A percentile compares a stretch with the other conserved stretches of the same genome.
Evolutionary conservation across 2,888 invertebrate genomes (phyloP).

Genomic region (Drosophila maculinotata): DNA sequence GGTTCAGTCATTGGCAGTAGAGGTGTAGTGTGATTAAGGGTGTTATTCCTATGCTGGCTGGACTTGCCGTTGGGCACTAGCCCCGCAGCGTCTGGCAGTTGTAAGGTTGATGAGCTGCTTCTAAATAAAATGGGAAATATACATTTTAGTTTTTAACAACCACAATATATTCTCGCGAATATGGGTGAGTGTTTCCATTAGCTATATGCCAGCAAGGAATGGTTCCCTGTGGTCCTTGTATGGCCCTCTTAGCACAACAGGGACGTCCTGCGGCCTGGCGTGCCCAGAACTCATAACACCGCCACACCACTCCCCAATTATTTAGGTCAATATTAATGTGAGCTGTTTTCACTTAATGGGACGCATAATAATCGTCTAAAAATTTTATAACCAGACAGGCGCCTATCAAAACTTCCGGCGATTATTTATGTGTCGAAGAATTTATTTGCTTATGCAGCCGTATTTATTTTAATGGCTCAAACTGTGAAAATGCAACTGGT

Average conservation of each 20-base stretch:
- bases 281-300: slow-evolving; percentile 10
- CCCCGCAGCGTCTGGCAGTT: slow-evolving; percentile 57
- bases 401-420: neutral
- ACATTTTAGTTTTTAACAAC: slow-evolving; percentile 4
- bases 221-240: slow-evolving; percentile 21
- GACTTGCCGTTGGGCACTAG: slow-evolving; percentile 57
- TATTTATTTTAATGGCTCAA: neutral
- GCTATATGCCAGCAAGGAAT: slow-evolving; percentile 15
- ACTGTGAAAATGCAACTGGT: slow-evolving; percentile 17
- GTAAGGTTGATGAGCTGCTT: slow-evolving; percentile 68
- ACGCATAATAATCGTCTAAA: slow-evolving; percentile 5
- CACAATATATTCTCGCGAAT: slow-evolving; percentile 3
- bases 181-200: slow-evolving; percentile 28
- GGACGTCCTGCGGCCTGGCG: slow-evolving; percentile 13
- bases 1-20: slow-evolving; percentile 78
- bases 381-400: neutral
- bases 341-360: slow-evolving; percentile 33
- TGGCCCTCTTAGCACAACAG: slow-evolving; percentile 8
- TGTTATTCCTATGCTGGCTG: slow-evolving; percentile 24
- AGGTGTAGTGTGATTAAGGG: slow-evolving; percentile 43
- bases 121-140: neutral
- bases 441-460: slow-evolving; percentile 7
- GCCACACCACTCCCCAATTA: slow-evolving; percentile 10
- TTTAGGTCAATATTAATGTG: slow-evolving; percentile 41
- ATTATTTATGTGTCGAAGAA: neutral